Percentiles rank a stretch among this genome's conserved stretches.
Evolutionary conservation across 2,797 vertebrate genomes (phyloP).

Genomic region (Myotis myotis): DNA sequence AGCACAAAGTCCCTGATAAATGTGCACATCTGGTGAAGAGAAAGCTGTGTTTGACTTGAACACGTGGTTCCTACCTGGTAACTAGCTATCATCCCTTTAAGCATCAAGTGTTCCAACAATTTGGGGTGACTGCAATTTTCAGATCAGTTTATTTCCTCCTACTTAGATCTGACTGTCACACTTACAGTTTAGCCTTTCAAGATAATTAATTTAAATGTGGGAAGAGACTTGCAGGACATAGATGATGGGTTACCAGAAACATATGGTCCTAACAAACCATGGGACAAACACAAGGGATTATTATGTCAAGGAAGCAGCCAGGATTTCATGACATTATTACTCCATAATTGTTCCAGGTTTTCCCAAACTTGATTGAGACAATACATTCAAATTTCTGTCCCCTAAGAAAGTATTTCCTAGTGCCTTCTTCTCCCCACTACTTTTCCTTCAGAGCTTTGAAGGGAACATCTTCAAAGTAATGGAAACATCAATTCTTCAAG

Average conservation of each 20-base stretch:
- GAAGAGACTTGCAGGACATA: not conserved
- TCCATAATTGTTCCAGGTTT: not conserved
- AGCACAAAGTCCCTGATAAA: not conserved
- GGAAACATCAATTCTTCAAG: not conserved
- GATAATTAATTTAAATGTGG: not conserved
- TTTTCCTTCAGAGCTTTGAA: not conserved
- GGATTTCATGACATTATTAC: not conserved
- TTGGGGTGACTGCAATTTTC: not conserved
- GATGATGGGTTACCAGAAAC: not conserved
- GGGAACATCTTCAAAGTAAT: not conserved
- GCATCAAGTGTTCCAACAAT: not conserved
- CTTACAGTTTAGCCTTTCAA: not conserved
- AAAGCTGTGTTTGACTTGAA: not conserved
- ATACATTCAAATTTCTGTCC: not conserved
- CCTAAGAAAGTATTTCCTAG: not conserved
- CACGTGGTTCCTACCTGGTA: not conserved
- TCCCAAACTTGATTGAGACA: not conserved
- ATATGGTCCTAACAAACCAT: not conserved
- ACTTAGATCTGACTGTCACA: not conserved
- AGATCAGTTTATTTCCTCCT: not conserved
- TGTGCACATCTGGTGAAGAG: not conserved
- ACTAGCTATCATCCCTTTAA: not conserved
- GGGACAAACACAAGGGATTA: not conserved
- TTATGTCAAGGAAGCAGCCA: not conserved
- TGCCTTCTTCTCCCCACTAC: not conserved